These are phyloP conservation scores for Meandrusa payeni DNA, from an alignment of 2,888 invertebrate species.

Conservation along the genomic window DNA sequence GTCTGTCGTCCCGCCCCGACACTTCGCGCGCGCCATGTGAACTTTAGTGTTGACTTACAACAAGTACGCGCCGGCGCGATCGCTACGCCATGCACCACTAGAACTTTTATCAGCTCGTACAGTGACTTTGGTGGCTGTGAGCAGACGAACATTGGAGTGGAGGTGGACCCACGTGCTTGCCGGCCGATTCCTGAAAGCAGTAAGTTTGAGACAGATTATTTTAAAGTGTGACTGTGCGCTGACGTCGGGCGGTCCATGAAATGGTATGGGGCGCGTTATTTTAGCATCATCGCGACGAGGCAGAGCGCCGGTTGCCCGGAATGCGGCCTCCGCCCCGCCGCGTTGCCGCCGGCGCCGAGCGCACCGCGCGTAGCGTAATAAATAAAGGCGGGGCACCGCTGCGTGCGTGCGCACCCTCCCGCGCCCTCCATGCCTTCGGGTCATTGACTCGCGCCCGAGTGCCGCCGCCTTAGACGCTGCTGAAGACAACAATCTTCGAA, in stretches of 20 bases:
- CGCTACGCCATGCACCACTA: conserved; percentile 26
- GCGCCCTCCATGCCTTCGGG: conserved; percentile 68
- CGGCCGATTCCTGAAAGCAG: conserved; percentile 47
- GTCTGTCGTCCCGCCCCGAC: conserved; percentile 41
- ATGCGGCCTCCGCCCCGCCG: conserved; percentile 58
- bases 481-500: conserved; percentile 63
- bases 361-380: conserved; percentile 76
- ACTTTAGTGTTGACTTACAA: conserved; percentile 63
- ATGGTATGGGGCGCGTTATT: conserved; percentile 62
- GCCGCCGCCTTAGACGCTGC: conserved; percentile 49
- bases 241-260: conserved; percentile 47
- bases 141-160: conserved; percentile 45
- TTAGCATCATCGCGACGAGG: conserved; percentile 65
- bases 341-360: conserved; percentile 45
- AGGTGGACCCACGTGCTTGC: conserved; percentile 65
- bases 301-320: conserved; percentile 74
- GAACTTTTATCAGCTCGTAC: conserved; percentile 43
- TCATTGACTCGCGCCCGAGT: conserved; percentile 69
- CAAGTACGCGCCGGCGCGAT: conserved; percentile 31
- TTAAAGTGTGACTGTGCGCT: conserved; percentile 65
- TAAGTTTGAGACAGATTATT: conserved; percentile 72
- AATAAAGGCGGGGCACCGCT: conserved; percentile 80
- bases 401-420: conserved; percentile 78
- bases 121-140: conserved; percentile 64
- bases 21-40: conserved; percentile 72